Evolutionary conservation across 2,888 invertebrate species (phyloP).

Genomic region (Desoria tigrina): DNA sequence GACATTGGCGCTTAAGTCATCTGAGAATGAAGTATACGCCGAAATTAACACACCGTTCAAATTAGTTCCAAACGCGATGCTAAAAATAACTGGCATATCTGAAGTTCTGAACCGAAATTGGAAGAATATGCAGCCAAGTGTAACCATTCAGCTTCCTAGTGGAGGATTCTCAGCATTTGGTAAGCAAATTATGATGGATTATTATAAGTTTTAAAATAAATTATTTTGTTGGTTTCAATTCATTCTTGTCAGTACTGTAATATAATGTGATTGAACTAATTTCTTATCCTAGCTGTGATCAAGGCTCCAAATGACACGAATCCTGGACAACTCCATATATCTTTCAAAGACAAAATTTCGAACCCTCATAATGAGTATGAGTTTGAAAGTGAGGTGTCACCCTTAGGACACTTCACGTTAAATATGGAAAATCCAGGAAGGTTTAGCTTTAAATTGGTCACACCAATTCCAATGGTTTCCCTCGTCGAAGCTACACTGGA

Average conservation of each 20-base stretch:
- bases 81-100: slow-evolving; percentile 39
- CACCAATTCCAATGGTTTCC: slow-evolving; percentile 26
- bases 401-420: slow-evolving; percentile 35
- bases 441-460: slow-evolving; percentile 19
- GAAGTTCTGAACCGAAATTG: slow-evolving; percentile 31
- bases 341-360: slow-evolving; percentile 19
- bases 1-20: slow-evolving; percentile 45
- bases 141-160: slow-evolving; percentile 46
- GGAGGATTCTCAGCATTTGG: slow-evolving; percentile 42
- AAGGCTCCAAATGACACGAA: slow-evolving; percentile 25
- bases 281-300: slow-evolving; percentile 35
- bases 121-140: slow-evolving; percentile 39
- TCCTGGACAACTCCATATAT: slow-evolving; percentile 35
- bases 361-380: slow-evolving; percentile 19
- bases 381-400: slow-evolving; percentile 34
- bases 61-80: slow-evolving; percentile 46
- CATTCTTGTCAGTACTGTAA: no score
- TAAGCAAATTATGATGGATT: slow-evolving; percentile 26
- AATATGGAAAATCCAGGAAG: slow-evolving; percentile 36
- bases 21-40: slow-evolving; percentile 38
- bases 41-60: slow-evolving; percentile 48
- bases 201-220: no score
- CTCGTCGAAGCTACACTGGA: slow-evolving; percentile 44
- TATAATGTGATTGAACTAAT: slow-evolving; percentile 8
- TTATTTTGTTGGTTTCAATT: no score